phyloP scores from a whole-genome alignment of 37 sponge, comb jelly and placozoan genomes.

The Halichondria panicea region DNA sequence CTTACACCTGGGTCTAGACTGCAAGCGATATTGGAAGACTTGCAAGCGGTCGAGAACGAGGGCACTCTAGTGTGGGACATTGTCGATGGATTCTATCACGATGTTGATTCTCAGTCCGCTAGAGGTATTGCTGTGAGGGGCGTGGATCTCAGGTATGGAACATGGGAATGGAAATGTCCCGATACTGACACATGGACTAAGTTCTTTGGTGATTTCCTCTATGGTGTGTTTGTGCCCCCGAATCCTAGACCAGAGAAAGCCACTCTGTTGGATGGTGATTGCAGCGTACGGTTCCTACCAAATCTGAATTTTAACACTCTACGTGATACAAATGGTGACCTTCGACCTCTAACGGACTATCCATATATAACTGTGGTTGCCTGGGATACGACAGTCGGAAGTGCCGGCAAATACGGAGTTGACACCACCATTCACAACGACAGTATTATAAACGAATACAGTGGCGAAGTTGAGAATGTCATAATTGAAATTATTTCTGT shows the following conservation, averaged over 20 bases:
- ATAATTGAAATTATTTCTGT: slow-evolving; percentile 58
- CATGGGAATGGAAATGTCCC: slow-evolving; percentile 84
- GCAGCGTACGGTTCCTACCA: slow-evolving; percentile 78
- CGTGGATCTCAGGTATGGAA: slow-evolving; percentile 77
- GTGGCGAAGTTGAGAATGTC: slow-evolving; percentile 33
- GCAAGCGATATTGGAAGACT: slow-evolving; percentile 58
- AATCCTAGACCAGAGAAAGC: slow-evolving; percentile 74
- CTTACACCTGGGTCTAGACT: slow-evolving; percentile 37
- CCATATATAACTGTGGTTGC: slow-evolving; percentile 68
- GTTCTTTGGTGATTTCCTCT: slow-evolving; percentile 83
- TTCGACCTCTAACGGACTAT: slow-evolving; percentile 50
- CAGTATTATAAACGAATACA: slow-evolving; percentile 81
- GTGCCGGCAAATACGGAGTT: slow-evolving; percentile 66
- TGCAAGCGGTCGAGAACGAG: slow-evolving; percentile 50
- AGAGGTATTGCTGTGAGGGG: slow-evolving; percentile 82
- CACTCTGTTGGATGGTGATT: slow-evolving; percentile 72
- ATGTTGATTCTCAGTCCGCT: slow-evolving; percentile 65
- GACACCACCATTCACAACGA: slow-evolving; percentile 84
- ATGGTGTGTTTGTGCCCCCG: slow-evolving; percentile 64
- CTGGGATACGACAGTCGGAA: slow-evolving; percentile 87
- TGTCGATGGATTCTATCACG: slow-evolving; percentile 51
- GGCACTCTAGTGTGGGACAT: slow-evolving; percentile 78
- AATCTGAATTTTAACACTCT: slow-evolving; percentile 78
- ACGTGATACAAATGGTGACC: slow-evolving; percentile 53
- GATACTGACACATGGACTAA: slow-evolving; percentile 33